Evolutionary conservation across 2,888 invertebrate species (phyloP).

Genomic region (Amblyjoppa fuscipennis): DNA sequence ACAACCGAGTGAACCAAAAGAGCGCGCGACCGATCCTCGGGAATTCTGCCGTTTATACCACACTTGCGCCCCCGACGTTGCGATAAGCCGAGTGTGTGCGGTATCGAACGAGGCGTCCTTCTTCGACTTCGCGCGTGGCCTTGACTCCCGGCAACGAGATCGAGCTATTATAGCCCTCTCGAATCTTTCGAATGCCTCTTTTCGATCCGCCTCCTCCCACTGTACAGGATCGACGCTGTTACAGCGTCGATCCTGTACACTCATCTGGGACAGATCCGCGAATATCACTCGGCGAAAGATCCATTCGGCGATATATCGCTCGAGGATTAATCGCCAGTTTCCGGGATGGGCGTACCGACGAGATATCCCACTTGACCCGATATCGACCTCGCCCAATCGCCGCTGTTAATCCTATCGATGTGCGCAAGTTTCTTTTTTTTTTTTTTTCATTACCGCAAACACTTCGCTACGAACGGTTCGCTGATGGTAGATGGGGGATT

Average conservation of each 20-base stretch:
- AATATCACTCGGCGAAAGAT: neutral
- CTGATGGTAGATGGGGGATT: neutral
- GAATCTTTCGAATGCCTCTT: slow-evolving; percentile 66
- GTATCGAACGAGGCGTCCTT: slow-evolving; percentile 63
- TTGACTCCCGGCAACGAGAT: slow-evolving; percentile 65
- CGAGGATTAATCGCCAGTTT: neutral
- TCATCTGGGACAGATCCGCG: neutral
- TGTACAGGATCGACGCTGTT: too few relatives aligned
- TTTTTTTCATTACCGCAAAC: neutral
- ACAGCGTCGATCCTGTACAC: neutral
- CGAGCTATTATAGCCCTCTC: slow-evolving; percentile 36
- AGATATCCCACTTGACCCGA: slow-evolving; percentile 1
- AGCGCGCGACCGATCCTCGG: neutral
- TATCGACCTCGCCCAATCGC: neutral
- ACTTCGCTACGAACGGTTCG: neutral
- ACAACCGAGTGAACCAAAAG: neutral
- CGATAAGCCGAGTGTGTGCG: slow-evolving; percentile 8
- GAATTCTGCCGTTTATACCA: slow-evolving; percentile 1
- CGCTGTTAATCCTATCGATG: neutral
- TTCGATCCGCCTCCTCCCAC: slow-evolving; percentile 7
- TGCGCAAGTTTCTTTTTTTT: neutral
- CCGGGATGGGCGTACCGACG: neutral
- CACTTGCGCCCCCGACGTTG: neutral
- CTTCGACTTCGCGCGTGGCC: slow-evolving; percentile 64
- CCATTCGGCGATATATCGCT: slow-evolving; percentile 1